Base-by-base conservation (phyloP, 2,113 vertebrate species). In the Reinhardtius hippoglossoides region DNA sequence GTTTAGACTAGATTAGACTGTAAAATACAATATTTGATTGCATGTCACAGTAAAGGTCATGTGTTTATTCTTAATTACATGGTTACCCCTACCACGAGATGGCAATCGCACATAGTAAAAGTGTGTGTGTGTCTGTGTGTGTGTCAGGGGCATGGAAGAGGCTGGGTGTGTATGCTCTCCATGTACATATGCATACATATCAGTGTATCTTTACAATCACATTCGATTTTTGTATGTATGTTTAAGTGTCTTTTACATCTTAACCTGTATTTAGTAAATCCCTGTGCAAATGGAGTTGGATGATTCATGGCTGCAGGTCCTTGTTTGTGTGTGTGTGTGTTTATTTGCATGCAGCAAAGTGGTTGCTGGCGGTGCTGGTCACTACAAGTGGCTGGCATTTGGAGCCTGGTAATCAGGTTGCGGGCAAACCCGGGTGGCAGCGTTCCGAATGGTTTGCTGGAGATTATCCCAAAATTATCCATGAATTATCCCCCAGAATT, bases 401-500 rank as follows among this genome's bases (percentile, higher is more conserved):
- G 20, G 44, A 75, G 81, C 81, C 85, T 86, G 86, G 83, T 93
- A 92, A 93, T 92, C 91, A 93, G 89, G 87, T 89, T 82, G 85
- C 81, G 86, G 88, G 90, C 90, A 89, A 91, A 92, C 91, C 91
- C 91, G 91, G 87, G 90, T 93, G 91, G 91, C 88, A 89, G 74
- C 57, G 66, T 80, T 89, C 88, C 83, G 83, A 92, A 91, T 87
- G 90, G 78, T 92, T 89, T 89, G 82, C 85, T 91, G 90, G 87
- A 93, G 92, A 93, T 93, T 93, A 93, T 93, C 92, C 92, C 89
- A 86, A 92, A 92, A 93, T 93, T 88, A 93, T 92, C 90, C 91
- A 91, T 71, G 88, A 92, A 92, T 94, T 93, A 93, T 93, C 91
- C 88, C 84, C 60, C 65, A 85, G 92, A 92, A 88, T 91, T 91